Evolutionary conservation across 1,140 invertebrate species (phyloP).

Genomic region (Sipha flava): DNA sequence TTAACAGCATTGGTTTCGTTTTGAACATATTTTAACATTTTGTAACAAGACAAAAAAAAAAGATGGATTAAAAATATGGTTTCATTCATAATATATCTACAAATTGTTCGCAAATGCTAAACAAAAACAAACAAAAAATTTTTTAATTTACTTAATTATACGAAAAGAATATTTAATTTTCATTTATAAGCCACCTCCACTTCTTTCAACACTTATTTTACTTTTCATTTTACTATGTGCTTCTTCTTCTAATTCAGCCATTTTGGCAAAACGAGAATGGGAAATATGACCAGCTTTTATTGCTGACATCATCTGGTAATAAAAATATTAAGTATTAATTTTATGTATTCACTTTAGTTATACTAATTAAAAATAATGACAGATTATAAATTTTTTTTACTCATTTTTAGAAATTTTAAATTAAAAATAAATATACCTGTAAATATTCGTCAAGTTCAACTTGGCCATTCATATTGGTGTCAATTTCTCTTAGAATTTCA

Average conservation of each 20-base stretch:
- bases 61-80: neutral
- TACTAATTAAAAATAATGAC: too few relatives aligned
- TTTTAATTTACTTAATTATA: neutral
- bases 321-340: slow-evolving; percentile 34
- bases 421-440: slow-evolving; percentile 60
- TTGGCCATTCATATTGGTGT: slow-evolving; percentile 98
- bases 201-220: slow-evolving; percentile 81
- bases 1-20: neutral
- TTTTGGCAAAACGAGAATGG: slow-evolving; percentile 82
- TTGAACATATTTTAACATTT: neutral
- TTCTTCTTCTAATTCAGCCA: slow-evolving; percentile 82
- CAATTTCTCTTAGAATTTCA: slow-evolving; percentile 94
- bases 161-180: neutral
- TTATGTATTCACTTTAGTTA: slow-evolving; percentile 34
- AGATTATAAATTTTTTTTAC: slow-evolving; percentile 21
- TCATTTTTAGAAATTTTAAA: slow-evolving; percentile 1
- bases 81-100: neutral
- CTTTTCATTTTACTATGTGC: slow-evolving; percentile 63
- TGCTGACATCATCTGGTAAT: slow-evolving; percentile 87
- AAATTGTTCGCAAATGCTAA: neutral
- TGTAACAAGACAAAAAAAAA: neutral
- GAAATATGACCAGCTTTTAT: slow-evolving; percentile 83
- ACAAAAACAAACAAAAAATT: neutral
- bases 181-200: slow-evolving; percentile 80
- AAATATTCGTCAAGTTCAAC: slow-evolving; percentile 97